phyloP scores from a whole-genome alignment of 2,797 vertebrate species.

The Protonibea diacanthus region DNA sequence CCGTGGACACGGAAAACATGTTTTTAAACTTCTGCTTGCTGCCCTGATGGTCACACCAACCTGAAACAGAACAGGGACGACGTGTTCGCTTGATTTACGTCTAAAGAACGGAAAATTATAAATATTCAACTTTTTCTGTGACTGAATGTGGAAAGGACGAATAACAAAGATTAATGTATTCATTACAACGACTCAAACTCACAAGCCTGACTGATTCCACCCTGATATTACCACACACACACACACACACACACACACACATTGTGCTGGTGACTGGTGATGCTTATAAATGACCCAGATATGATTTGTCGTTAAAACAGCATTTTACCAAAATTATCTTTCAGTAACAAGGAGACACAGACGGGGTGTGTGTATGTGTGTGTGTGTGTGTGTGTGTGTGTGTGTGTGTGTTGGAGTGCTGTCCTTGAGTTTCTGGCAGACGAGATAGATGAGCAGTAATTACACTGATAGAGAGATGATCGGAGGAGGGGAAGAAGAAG shows the following conservation, averaged over 20 bases:
- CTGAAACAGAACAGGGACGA: neutral
- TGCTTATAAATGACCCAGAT: conserved; percentile 76
- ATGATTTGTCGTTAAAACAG: conserved; percentile 72
- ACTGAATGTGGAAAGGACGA: conserved; percentile 23
- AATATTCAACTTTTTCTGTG: neutral
- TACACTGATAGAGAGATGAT: conserved; percentile 79
- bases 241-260: conserved; percentile 26
- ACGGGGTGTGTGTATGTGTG: neutral
- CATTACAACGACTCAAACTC: conserved; percentile 40
- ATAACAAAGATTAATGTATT: conserved; percentile 66
- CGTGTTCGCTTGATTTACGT: neutral
- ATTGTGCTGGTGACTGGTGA: conserved; percentile 40
- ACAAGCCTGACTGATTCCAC: conserved; percentile 42
- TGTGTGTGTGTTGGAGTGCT: conserved; percentile 34
- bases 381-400: conserved; percentile 34
- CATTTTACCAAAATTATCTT: conserved; percentile 69
- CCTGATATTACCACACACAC: conserved; percentile 33
- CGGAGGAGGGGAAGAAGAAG: conserved; percentile 48
- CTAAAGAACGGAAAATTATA: neutral
- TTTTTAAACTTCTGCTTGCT: neutral
- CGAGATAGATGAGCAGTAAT: conserved; percentile 81
- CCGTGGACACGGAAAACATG: neutral
- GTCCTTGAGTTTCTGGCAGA: conserved; percentile 76
- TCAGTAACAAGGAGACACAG: conserved; percentile 54
- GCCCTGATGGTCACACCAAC: neutral